Conservation (phyloP, 2,888 invertebrate genomes). For the Anodontia alba region DNA sequence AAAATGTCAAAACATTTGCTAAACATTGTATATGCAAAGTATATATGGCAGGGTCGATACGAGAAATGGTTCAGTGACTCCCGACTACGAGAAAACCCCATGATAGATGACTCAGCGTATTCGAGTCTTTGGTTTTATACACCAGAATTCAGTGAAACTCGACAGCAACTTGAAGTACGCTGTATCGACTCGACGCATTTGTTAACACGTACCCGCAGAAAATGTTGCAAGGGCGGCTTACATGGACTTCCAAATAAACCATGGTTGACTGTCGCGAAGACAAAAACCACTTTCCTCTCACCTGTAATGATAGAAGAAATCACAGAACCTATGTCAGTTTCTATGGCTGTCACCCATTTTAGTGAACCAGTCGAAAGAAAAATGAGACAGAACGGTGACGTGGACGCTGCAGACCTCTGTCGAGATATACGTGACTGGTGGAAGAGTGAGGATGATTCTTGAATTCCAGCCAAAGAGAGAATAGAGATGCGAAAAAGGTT, state of each 20-base stretch:
- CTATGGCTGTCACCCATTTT: slow-evolving; percentile 42
- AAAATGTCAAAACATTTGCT: not conserved
- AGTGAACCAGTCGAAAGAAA: slow-evolving; percentile 29
- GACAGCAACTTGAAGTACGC: slow-evolving; percentile 50
- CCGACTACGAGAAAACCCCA: not conserved
- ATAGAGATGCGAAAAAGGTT: slow-evolving; percentile 20
- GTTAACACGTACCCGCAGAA: slow-evolving; percentile 41
- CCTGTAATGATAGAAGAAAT: slow-evolving; percentile 55
- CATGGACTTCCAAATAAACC: slow-evolving; percentile 31
- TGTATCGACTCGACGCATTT: slow-evolving; percentile 58
- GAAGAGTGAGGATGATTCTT: slow-evolving; percentile 40
- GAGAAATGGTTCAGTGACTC: not conserved
- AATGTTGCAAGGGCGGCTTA: slow-evolving; percentile 46
- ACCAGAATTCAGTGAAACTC: slow-evolving; percentile 38
- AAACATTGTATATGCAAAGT: not conserved
- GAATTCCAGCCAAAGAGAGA: slow-evolving; percentile 25
- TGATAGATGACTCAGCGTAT: not conserved
- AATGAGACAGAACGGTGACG: slow-evolving; percentile 29
- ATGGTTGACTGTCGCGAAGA: slow-evolving; percentile 50
- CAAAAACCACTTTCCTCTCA: slow-evolving; percentile 41
- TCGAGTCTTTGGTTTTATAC: slow-evolving; percentile 27
- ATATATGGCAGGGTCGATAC: not conserved
- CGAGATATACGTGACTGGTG: slow-evolving; percentile 49
- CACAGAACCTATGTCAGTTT: slow-evolving; percentile 41
- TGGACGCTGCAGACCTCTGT: slow-evolving; percentile 50